Evolutionary conservation across 1,140 invertebrate genomes (phyloP), one percentile per base, ranked within the genome.

Genomic region (Araneus ventricosus): DNA sequence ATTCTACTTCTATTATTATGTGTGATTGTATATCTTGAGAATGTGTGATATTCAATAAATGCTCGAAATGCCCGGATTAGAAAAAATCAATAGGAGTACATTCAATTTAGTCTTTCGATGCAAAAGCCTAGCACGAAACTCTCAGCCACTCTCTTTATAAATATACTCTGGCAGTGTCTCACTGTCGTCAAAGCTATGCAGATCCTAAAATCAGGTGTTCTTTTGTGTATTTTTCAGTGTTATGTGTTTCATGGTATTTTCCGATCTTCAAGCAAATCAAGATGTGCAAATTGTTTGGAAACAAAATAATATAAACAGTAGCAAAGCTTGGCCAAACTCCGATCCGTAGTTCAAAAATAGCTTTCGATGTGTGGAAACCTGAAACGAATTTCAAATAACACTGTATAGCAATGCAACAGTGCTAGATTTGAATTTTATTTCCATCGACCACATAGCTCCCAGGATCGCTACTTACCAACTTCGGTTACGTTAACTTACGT

Each of bases 1-100:
- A 93, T 75, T 87, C 52, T 84, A 93, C 82, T 86, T 93, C 84
- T 27, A 87, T 75, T 52, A 88, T 92, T 88, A 34, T 34, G 70
- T 79, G 85, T 93, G 63, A 79, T 92, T 75, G 61, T 70, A 87
- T 79, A n/a, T 91, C 37, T 85, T 70, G 59, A 75, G 70, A 90
- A 85, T 41, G 91, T 80, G 91, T 93, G 91, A 93, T 93, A 93
- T 52, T 93, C 17, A 30, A n/a, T 37, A 20, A 79, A 39, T 17
- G 27, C 57, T 57, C 30, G n/a, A 91, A 22, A 85, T 45, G 30
- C 37, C 90, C 30, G 80, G 67, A 45, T n/a, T 85, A 85, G 80
- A 7, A 52, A 10, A n/a, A 37, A 52, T 39, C 20, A 82, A 39
- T 88, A 88, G 86, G 30, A 34, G n/a, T 59, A 22, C 30, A 27